Base-by-base conservation (phyloP, 2,888 invertebrate genomes). In the Candidula unifasciata region DNA sequence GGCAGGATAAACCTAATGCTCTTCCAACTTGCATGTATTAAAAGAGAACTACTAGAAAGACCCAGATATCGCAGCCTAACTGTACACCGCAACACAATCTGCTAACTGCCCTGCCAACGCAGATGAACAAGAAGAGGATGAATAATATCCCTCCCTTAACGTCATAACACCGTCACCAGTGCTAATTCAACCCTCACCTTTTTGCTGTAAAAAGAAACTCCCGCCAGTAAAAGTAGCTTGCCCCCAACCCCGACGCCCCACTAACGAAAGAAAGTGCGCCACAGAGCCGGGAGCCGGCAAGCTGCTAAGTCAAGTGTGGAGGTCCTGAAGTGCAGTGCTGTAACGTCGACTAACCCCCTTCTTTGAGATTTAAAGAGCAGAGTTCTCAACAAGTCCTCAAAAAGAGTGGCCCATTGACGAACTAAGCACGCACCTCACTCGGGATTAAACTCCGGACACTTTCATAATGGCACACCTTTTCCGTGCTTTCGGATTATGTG, bases 291-390 rank as follows among this genome's bases (percentile, higher is more conserved):
- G 30, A 16, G 74, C 74, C 13, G 54, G 74, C 74, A 18, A 74
- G 30, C 74, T 74, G 54, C 54, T 21, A 54, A 54, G 30, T 74
- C 30, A 30, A 27, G 52, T 54, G 74, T 54, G 74, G 74, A 54
- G 74, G 74, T 74, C 74, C 54, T 21, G 74, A 54, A 30, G 74
- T 74, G 33, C 74, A 52, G 44, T 52, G 73, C 71, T 24, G 44
- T 44, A 35, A 71, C 74, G 37, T 54, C 54, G 54, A 30, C 74
- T 54, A 54, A 30, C 74, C 27, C 8, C 27, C 54, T 3, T 74
- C 10, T 30, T n/a, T n/a, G n/a, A n/a, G 74, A 54, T n/a, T n/a
- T 73, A n/a, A 44, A n/a, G 13, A 73, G 44, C n/a, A 52, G n/a
- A 37, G 37, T 2, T 69, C 37, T 10, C 44, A 44, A 27, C n/a